Conservation (phyloP, 2,888 invertebrate species). For the Habroteleia sp. region DNA sequence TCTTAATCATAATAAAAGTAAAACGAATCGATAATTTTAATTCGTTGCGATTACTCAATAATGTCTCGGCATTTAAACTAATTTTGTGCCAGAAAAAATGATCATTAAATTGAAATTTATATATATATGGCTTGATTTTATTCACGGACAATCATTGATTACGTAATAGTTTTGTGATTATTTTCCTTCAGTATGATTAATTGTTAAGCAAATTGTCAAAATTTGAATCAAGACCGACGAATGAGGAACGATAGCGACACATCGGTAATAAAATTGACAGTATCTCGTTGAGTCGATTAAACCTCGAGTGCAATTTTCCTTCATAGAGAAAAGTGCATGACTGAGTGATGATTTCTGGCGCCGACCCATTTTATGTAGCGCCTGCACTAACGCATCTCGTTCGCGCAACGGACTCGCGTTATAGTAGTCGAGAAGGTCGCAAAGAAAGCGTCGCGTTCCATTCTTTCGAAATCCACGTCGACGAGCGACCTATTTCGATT, state of each 20-base stretch:
- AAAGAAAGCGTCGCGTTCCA: conserved; percentile 57
- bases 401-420: conserved; percentile 34
- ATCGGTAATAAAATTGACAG: conserved; percentile 30
- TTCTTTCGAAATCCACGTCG: conserved; percentile 61
- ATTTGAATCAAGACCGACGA: neutral
- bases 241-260: conserved; percentile 20
- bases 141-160: too few relatives aligned
- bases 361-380: conserved; percentile 55
- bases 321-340: conserved; percentile 49
- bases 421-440: conserved; percentile 61
- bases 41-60: too few relatives aligned
- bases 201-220: too few relatives aligned
- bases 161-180: too few relatives aligned
- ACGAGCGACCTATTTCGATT: conserved; percentile 65
- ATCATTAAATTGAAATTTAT: too few relatives aligned
- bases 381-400: conserved; percentile 46
- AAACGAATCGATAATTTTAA: too few relatives aligned
- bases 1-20: too few relatives aligned
- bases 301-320: conserved; percentile 44
- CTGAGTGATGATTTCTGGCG: conserved; percentile 56
- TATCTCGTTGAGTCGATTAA: conserved; percentile 46
- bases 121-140: too few relatives aligned
- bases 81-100: too few relatives aligned
- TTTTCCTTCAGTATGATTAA: too few relatives aligned
- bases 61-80: too few relatives aligned